phyloP scores from a whole-genome alignment of 2,888 invertebrate genomes.

The Calliscelio sp. region DNA sequence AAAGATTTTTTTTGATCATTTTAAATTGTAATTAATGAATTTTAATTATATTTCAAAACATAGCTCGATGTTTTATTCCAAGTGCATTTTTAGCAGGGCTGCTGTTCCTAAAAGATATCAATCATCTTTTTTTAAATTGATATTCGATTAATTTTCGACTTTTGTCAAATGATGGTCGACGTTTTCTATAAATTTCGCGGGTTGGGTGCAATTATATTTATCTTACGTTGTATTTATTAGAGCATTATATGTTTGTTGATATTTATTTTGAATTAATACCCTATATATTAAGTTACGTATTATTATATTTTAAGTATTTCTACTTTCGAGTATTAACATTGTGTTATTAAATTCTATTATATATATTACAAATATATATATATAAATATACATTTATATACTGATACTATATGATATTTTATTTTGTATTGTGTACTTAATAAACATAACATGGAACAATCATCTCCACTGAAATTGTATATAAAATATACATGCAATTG shows the following conservation, averaged over 20 bases:
- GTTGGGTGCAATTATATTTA: conserved; percentile 17
- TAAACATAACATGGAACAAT: background rate
- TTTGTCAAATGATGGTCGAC: too few relatives aligned
- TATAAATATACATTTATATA: too few relatives aligned
- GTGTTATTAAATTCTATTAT: background rate
- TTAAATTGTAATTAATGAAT: background rate
- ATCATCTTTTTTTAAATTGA: too few relatives aligned
- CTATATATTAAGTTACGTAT: background rate
- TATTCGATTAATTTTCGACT: too few relatives aligned
- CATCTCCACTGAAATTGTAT: conserved; percentile 5
- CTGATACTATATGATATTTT: too few relatives aligned
- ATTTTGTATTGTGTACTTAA: conserved; percentile 17
- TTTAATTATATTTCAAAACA: too few relatives aligned
- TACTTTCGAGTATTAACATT: background rate
- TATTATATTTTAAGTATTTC: background rate
- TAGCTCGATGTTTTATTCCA: conserved; percentile 13
- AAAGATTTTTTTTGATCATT: background rate
- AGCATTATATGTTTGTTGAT: conserved; percentile 6
- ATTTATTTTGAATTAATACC: conserved; percentile 10
- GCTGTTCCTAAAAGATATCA: conserved; percentile 25
- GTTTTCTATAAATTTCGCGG: background rate
- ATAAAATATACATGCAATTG: conserved; percentile 30
- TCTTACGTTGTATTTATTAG: background rate
- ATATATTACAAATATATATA: background rate
- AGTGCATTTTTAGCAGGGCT: conserved; percentile 45